Conservation (phyloP, 2,797 vertebrate species). For the Crypturellus tataupa region DNA sequence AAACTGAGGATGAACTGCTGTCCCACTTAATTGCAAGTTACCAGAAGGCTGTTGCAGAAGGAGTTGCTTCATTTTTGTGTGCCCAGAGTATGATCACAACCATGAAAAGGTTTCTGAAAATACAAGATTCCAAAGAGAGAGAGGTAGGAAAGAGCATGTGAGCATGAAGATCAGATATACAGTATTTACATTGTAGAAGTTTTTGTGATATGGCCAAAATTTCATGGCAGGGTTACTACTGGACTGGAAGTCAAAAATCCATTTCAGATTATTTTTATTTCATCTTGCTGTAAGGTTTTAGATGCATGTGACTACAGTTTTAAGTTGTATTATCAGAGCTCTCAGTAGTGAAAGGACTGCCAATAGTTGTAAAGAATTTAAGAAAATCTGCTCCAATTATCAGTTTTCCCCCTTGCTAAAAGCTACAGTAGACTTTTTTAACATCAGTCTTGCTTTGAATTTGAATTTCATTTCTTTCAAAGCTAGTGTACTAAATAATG, state of each 20-base stretch:
- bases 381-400: not conserved
- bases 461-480: not conserved
- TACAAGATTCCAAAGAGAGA: constrained; percentile 67
- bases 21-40: constrained; percentile 85
- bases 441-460: not conserved
- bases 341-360: not conserved
- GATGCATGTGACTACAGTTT: not conserved
- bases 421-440: fast-evolving
- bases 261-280: not conserved
- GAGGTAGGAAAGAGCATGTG: constrained; percentile 80
- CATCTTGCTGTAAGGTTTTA: not conserved
- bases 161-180: not conserved
- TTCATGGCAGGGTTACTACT: not conserved
- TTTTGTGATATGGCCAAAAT: not conserved
- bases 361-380: not conserved
- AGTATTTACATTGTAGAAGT: not conserved
- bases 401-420: not conserved
- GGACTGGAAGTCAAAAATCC: not conserved
- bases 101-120: constrained; percentile 83
- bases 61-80: constrained; percentile 69
- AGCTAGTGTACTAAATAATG: not conserved
- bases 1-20: constrained; percentile 88
- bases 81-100: constrained; percentile 83
- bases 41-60: constrained; percentile 81
- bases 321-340: not conserved